Evolutionary conservation across 2,888 invertebrate genomes (phyloP).

Genomic region (Eupithecia abbreviata): DNA sequence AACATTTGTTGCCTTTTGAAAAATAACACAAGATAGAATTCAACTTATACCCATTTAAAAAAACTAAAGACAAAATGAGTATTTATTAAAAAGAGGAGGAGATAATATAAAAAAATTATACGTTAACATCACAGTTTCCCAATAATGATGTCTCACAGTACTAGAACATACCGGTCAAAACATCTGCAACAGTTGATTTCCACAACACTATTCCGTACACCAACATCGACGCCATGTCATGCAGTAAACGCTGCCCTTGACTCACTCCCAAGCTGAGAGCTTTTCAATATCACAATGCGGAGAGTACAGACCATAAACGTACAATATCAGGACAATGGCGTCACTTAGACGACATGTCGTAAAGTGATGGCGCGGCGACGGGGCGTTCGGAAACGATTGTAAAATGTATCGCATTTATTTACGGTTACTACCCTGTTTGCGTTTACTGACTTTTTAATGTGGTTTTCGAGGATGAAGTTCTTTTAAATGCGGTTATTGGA

Average conservation of each 20-base stretch:
- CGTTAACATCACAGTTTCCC: neutral
- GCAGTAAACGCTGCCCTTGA: conserved; percentile 3
- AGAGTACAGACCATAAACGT: conserved; percentile 13
- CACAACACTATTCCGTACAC: neutral
- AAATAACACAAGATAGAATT: no score
- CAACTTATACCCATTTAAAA: no score
- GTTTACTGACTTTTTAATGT: conserved; percentile 21
- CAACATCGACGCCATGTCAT: neutral
- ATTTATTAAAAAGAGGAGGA: no score
- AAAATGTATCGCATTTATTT: conserved; percentile 31
- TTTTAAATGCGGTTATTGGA: conserved; percentile 18
- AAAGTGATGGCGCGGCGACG: conserved; percentile 23
- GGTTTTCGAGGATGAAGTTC: conserved; percentile 15
- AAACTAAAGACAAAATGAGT: no score
- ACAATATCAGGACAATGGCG: conserved; percentile 20
- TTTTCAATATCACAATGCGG: conserved; percentile 11
- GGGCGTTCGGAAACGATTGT: conserved; percentile 22
- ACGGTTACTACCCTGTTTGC: conserved; percentile 28
- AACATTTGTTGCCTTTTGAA: no score
- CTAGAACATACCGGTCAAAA: neutral
- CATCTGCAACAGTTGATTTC: neutral
- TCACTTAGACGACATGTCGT: conserved; percentile 27
- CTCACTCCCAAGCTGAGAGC: neutral
- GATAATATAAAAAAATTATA: no score
- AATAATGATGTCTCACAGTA: neutral